A percentile compares a stretch with the other conserved stretches of the same genome.
phyloP scores from a whole-genome alignment of 2,113 vertebrate species.

The Thomomys bottae region DNA sequence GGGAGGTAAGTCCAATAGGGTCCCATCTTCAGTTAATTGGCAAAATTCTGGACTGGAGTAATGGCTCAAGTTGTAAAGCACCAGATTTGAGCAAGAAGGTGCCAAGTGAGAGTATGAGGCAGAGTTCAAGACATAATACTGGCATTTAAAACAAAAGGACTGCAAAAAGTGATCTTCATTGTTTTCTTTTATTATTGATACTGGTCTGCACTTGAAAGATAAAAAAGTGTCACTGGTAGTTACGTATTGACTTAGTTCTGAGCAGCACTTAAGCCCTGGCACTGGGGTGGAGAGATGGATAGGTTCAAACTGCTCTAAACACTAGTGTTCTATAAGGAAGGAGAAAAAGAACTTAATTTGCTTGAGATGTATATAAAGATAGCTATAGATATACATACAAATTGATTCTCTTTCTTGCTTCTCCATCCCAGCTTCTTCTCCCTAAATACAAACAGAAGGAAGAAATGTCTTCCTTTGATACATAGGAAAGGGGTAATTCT shows the following conservation, averaged over 20 bases:
- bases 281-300: background rate
- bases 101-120: too few relatives aligned
- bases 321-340: slow-evolving; percentile 36
- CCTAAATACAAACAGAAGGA: background rate
- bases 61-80: too few relatives aligned
- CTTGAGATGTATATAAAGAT: background rate
- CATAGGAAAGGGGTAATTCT: background rate
- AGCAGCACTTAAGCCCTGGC: background rate
- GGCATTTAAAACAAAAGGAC: too few relatives aligned
- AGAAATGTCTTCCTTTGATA: background rate
- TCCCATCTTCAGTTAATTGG: too few relatives aligned
- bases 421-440: background rate
- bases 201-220: background rate
- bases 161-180: slow-evolving; percentile 23
- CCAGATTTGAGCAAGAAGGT: too few relatives aligned
- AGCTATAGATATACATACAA: too few relatives aligned
- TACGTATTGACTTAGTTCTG: slow-evolving; percentile 2
- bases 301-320: background rate
- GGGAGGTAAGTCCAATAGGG: too few relatives aligned
- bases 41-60: too few relatives aligned
- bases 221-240: too few relatives aligned
- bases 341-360: background rate
- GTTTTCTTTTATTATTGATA: background rate
- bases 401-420: background rate
- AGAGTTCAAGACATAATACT: too few relatives aligned